Conservation (phyloP, 2,113 vertebrate species). For the Danionella cerebrum region DNA sequence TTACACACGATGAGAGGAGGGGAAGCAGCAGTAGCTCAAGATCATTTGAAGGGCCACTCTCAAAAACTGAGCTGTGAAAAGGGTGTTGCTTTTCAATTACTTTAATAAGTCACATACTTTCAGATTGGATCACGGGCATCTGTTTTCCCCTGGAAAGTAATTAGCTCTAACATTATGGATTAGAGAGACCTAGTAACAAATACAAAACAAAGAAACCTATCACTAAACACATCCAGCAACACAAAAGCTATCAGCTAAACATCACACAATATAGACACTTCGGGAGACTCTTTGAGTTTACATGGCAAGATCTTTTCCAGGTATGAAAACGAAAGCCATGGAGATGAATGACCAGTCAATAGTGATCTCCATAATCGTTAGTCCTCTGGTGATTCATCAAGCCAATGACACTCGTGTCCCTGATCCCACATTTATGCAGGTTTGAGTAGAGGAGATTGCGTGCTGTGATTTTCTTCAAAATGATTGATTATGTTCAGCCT, state of each 20-base stretch:
- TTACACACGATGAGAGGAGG: no score
- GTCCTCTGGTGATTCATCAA: conserved; percentile 79
- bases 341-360: conserved; percentile 80
- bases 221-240: not conserved
- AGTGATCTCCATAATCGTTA: conserved; percentile 84
- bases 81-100: no score
- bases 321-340: conserved; percentile 56
- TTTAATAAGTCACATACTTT: no score
- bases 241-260: no score
- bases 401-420: conserved; percentile 76
- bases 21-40: no score
- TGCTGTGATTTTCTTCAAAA: conserved; percentile 61
- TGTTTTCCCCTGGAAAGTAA: no score
- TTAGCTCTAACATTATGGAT: not conserved
- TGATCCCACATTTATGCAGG: conserved; percentile 77
- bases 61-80: no score
- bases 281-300: conserved; percentile 41
- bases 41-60: no score
- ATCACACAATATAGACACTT: not conserved
- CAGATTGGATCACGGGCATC: no score
- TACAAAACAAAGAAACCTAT: not conserved
- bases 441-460: conserved; percentile 59
- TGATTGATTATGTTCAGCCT: conserved; percentile 68
- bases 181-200: not conserved
- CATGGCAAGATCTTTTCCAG: conserved; percentile 45